A percentile compares a stretch with the other conserved stretches of the same genome.
phyloP scores from a whole-genome alignment of 2,888 invertebrate species.

The Chrysopilus asiliformis region DNA sequence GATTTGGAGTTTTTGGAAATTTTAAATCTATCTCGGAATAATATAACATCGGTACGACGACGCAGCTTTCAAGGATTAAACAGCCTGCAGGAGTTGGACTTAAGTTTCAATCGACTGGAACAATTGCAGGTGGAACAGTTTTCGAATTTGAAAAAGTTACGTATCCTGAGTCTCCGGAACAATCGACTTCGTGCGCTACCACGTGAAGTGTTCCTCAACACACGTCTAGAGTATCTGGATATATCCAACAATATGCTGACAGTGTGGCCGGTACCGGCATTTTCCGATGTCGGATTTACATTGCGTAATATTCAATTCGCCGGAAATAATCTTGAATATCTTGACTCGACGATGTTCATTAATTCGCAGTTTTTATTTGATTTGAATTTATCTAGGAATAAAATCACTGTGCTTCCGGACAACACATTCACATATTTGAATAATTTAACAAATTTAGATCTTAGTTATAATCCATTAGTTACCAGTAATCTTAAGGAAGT shows the following conservation, averaged over 20 bases:
- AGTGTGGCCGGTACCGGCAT: constrained; percentile 63
- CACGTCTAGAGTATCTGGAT: constrained; percentile 66
- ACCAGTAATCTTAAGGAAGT: constrained; percentile 77
- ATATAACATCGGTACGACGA: constrained; percentile 54
- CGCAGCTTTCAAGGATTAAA: constrained; percentile 64
- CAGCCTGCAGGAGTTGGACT: constrained; percentile 62
- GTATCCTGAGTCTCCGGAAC: constrained; percentile 56
- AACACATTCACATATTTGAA: constrained; percentile 76
- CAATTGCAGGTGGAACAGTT: constrained; percentile 71
- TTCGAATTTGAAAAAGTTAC: constrained; percentile 56
- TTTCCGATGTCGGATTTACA: constrained; percentile 67
- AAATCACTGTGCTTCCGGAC: constrained; percentile 72
- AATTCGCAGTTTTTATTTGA: constrained; percentile 65
- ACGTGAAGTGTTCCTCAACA: constrained; percentile 65
- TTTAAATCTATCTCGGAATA: constrained; percentile 60
- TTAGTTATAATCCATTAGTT: constrained; percentile 66
- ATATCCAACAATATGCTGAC: constrained; percentile 65
- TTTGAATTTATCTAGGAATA: constrained; percentile 66
- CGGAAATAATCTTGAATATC: constrained; percentile 67
- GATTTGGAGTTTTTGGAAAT: constrained; percentile 56
- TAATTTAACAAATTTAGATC: constrained; percentile 62
- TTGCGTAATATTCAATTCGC: constrained; percentile 64
- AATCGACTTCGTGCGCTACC: constrained; percentile 63
- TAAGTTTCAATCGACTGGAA: constrained; percentile 61
- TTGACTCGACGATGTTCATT: constrained; percentile 78